These are phyloP conservation scores for Drosophila varians DNA, from an alignment of 1,140 invertebrate species.

Conservation along the genomic window DNA sequence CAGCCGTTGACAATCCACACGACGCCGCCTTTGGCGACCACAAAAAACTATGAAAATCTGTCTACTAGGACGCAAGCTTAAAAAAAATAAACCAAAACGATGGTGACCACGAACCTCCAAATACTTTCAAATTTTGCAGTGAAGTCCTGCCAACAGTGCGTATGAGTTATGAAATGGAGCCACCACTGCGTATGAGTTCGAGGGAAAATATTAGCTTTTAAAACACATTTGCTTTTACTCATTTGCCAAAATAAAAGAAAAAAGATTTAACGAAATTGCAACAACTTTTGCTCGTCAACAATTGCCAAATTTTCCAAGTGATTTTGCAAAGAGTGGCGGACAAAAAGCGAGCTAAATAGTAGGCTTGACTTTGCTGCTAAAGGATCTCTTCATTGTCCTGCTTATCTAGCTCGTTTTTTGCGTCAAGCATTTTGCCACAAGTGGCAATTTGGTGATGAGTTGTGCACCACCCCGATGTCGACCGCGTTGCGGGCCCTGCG, in stretches of 20 bases:
- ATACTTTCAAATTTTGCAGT: no score
- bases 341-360: slow-evolving; percentile 70
- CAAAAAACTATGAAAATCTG: slow-evolving; percentile 1
- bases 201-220: no score
- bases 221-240: not conserved
- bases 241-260: not conserved
- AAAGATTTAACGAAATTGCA: slow-evolving; percentile 7
- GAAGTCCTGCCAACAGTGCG: no score
- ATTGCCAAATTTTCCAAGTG: slow-evolving; percentile 18
- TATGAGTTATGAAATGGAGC: no score
- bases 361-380: not conserved
- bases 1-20: slow-evolving; percentile 59
- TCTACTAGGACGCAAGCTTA: no score
- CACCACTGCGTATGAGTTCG: no score
- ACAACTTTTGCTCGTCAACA: not conserved
- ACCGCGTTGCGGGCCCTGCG: slow-evolving; percentile 2
- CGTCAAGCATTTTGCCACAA: slow-evolving; percentile 32
- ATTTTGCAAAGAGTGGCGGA: slow-evolving; percentile 28
- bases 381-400: slow-evolving; percentile 8
- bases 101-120: no score
- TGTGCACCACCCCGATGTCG: slow-evolving; percentile 11
- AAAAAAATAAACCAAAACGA: no score
- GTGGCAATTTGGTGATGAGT: slow-evolving; percentile 26
- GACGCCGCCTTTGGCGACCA: slow-evolving; percentile 22
- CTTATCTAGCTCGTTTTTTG: slow-evolving; percentile 74